Conservation (phyloP, 2,113 vertebrate genomes). For the Reinhardtius hippoglossoides region DNA sequence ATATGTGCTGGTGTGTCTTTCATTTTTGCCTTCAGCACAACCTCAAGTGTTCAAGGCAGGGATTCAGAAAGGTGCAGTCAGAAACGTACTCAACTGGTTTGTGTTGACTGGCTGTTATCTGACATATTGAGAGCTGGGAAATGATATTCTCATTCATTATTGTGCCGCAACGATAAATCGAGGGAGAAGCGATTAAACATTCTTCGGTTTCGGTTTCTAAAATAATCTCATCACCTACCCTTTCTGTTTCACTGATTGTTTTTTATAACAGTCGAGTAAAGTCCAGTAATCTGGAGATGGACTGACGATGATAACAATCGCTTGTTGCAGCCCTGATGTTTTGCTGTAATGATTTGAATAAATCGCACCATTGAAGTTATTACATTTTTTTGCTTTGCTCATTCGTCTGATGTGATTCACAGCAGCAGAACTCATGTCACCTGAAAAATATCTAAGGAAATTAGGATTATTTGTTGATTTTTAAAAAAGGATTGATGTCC, state of each 20-base stretch:
- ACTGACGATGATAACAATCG: not conserved
- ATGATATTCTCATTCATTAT: not conserved
- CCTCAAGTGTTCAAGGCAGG: conserved; percentile 4
- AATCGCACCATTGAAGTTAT: no score
- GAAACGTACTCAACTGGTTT: not conserved
- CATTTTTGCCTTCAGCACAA: conserved; percentile 12
- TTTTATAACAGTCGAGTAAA: not conserved
- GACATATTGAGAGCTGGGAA: not conserved
- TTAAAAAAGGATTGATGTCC: no score
- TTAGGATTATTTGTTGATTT: no score
- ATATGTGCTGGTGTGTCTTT: conserved; percentile 1
- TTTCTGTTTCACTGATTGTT: not conserved
- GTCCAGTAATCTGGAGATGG: not conserved
- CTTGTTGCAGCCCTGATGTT: not conserved
- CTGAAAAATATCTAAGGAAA: not conserved
- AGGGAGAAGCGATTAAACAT: not conserved
- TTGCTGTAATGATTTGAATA: not conserved
- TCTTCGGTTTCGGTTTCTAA: not conserved
- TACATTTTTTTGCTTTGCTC: no score
- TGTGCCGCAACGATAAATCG: no score
- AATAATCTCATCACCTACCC: not conserved
- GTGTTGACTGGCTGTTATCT: not conserved
- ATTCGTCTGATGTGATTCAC: not conserved
- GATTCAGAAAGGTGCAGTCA: not conserved
- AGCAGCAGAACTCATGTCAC: no score